These are phyloP conservation scores for Aplysia californica DNA, from an alignment of 1,140 invertebrate genomes.

Conservation along the genomic window DNA sequence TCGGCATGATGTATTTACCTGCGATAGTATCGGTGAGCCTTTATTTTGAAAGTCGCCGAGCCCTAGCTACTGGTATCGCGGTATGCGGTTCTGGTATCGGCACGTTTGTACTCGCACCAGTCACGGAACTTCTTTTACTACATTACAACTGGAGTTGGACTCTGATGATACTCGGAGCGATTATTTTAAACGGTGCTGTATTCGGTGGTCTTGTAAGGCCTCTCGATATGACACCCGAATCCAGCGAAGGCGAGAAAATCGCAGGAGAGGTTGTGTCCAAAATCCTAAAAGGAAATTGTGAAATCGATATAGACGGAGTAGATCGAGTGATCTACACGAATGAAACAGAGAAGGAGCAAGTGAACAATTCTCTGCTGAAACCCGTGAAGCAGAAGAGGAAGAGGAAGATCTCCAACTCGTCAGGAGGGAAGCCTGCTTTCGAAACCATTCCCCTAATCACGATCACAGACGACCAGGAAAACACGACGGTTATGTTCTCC, in stretches of 20 bases:
- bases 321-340: neutral
- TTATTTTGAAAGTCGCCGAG: slow-evolving; percentile 97
- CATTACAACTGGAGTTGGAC: slow-evolving; percentile 79
- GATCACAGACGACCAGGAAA: neutral
- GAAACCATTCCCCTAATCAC: slow-evolving; percentile 11
- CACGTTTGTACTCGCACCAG: slow-evolving; percentile 80
- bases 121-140: slow-evolving; percentile 76
- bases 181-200: slow-evolving; percentile 92
- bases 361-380: no score
- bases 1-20: slow-evolving; percentile 97
- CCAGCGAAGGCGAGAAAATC: slow-evolving; percentile 65
- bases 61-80: slow-evolving; percentile 97
- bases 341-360: neutral
- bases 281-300: neutral
- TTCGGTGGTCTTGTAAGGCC: slow-evolving; percentile 97
- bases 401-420: neutral
- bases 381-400: no score
- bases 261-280: neutral
- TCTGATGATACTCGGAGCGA: slow-evolving; percentile 77
- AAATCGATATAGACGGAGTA: neutral
- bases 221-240: slow-evolving; percentile 62
- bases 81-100: slow-evolving; percentile 95
- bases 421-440: neutral
- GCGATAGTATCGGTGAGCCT: slow-evolving; percentile 98
- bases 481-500: neutral